Evolutionary conservation across 2,888 invertebrate species (phyloP).

Genomic region (Drosophila setosimentum): DNA sequence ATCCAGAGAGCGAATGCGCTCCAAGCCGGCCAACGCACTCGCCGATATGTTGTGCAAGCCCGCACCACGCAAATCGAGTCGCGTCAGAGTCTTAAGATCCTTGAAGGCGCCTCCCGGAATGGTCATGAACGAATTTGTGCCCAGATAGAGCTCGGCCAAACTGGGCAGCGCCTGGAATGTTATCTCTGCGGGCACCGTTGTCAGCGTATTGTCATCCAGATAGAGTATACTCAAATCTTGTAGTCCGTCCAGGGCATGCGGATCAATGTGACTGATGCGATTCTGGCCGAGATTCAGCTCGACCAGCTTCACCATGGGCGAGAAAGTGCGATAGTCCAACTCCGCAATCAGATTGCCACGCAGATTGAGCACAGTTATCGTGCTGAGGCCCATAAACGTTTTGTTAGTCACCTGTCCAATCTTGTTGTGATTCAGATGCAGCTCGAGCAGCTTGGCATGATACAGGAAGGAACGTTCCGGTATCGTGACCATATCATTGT

Average conservation of each 20-base stretch:
- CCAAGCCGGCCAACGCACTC: conserved; percentile 90
- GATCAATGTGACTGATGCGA: conserved; percentile 92
- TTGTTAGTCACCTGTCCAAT: conserved; percentile 92
- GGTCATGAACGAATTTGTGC: conserved; percentile 92
- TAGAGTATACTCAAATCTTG: conserved; percentile 91
- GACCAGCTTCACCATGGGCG: conserved; percentile 90
- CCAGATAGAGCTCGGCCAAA: conserved; percentile 93
- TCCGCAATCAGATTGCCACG: conserved; percentile 93
- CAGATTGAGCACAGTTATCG: conserved; percentile 92
- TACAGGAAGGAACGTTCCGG: conserved; percentile 92
- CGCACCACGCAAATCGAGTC: conserved; percentile 92
- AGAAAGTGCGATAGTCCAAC: conserved; percentile 90
- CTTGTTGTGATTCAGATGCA: conserved; percentile 94
- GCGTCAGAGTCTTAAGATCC: conserved; percentile 90
- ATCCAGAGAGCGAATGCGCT: conserved; percentile 90
- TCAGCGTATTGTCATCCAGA: conserved; percentile 93
- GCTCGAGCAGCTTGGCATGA: conserved; percentile 92
- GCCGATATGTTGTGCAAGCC: conserved; percentile 92
- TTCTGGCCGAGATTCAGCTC: conserved; percentile 95
- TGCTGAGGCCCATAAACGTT: conserved; percentile 92
- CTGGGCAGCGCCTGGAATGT: conserved; percentile 90
- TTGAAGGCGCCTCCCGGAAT: conserved; percentile 92
- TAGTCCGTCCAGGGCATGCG: conserved; percentile 91
- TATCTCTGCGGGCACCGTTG: conserved; percentile 90
- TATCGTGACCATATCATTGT: conserved; percentile 93